phyloP scores from a whole-genome alignment of 1,140 invertebrate genomes.

The Latrodectus geometricus region DNA sequence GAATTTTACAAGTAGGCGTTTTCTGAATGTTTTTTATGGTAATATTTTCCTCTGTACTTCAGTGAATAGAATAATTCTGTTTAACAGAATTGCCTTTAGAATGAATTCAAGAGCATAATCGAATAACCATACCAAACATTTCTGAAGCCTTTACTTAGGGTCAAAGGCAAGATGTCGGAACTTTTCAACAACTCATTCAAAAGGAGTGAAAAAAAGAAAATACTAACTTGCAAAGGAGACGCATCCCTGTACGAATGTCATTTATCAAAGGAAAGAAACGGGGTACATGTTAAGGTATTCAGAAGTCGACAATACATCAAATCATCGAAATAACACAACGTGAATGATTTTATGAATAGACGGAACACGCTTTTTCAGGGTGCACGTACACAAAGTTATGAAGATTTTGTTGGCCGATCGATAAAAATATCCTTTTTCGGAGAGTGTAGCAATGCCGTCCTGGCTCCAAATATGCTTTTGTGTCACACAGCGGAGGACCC shows the following conservation, averaged over 20 bases:
- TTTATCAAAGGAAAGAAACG: slow-evolving; percentile 15
- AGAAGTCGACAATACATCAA: slow-evolving; percentile 22
- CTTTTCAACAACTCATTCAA: slow-evolving; percentile 6
- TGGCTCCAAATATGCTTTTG: slow-evolving; percentile 18
- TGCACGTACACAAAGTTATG: slow-evolving; percentile 23
- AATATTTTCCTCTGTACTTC: no score
- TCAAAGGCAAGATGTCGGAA: not conserved
- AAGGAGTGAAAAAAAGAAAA: slow-evolving; percentile 22
- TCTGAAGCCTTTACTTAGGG: no score
- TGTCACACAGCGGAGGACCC: not conserved
- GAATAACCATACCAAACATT: no score
- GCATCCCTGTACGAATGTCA: not conserved
- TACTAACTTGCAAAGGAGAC: not conserved
- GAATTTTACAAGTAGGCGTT: no score
- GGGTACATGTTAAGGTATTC: slow-evolving; percentile 24
- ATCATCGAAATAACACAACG: slow-evolving; percentile 32
- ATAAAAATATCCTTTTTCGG: slow-evolving; percentile 21
- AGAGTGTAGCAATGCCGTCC: not conserved
- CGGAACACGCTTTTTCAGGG: slow-evolving; percentile 18
- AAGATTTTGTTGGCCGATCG: slow-evolving; percentile 41
- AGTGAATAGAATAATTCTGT: no score
- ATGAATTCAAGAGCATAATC: no score
- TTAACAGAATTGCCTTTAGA: no score
- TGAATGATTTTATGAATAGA: slow-evolving; percentile 30
- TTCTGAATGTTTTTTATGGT: no score